Percentiles rank a stretch among this genome's conserved stretches.
Evolutionary conservation across 2,113 vertebrate species (phyloP).

Genomic region (Atractosteus spatula): DNA sequence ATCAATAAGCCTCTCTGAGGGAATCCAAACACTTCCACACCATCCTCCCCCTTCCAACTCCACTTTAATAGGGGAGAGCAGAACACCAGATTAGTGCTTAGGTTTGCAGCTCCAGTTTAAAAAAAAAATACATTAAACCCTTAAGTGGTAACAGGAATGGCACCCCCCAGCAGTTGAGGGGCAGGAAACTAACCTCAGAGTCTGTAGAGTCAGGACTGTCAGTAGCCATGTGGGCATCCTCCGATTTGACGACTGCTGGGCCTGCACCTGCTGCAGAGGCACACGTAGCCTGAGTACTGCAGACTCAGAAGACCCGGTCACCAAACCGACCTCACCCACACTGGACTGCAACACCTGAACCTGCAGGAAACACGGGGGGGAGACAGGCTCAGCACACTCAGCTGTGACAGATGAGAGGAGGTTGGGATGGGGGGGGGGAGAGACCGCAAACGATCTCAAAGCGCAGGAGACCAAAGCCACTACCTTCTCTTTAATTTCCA

Average conservation of each 20-base stretch:
- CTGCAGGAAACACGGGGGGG: constrained; percentile 21
- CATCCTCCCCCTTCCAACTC: too few species aligned
- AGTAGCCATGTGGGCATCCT: constrained; percentile 80
- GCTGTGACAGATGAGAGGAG: too few species aligned
- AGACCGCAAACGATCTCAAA: background rate
- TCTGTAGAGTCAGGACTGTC: constrained; percentile 82
- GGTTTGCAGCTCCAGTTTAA: too few species aligned
- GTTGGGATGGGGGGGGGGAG: too few species aligned
- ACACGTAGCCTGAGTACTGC: constrained; percentile 99
- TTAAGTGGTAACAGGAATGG: background rate
- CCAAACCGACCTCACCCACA: constrained; percentile 73
- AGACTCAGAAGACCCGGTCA: constrained; percentile 99
- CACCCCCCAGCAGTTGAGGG: background rate
- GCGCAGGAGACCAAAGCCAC: background rate
- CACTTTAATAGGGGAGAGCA: too few species aligned
- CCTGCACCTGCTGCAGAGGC: constrained; percentile 99
- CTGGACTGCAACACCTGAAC: constrained; percentile 57
- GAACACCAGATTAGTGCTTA: too few species aligned
- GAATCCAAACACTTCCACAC: too few species aligned
- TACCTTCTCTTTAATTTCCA: constrained; percentile 68
- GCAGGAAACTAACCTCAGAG: constrained; percentile 75
- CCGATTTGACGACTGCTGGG: constrained; percentile 87
- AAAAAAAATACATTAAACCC: background rate
- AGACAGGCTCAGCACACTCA: background rate
- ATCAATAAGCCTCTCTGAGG: too few species aligned